Evolutionary conservation across 2,113 vertebrate species (phyloP), one percentile per base, ranked within the genome.

Genomic region (Salvelinus alpinus): DNA sequence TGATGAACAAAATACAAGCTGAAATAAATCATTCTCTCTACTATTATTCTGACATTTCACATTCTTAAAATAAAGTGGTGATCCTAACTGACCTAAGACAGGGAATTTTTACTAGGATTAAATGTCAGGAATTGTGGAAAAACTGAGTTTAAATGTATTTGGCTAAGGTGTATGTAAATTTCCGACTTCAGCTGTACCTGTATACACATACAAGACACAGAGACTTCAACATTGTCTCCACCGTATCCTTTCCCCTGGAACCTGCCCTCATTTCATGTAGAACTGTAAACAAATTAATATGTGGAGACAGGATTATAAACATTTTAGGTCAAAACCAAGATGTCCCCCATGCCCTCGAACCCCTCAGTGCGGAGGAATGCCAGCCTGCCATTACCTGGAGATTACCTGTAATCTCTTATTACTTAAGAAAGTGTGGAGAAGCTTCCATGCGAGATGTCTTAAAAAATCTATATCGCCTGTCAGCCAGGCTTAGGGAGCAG

Each of bases 371-470:
- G 57, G 78, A 73, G 72, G 86, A 91, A 89, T 86, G 88, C 85
- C 74, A 83, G 72, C 71, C 76, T 83, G 79, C 83, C 84, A 89
- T 90, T 82, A 89, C 83, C 51, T n/a, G 70, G 78, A 91, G 84
- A 90, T 93, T 92, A 91, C 76, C 57, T 34, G 71, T 91, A 92
- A 91, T 93, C 92, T 91, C 85, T 81, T 85, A 91, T 93, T 92
- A 91, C 89, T 92, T 91, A 91, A 84, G 83, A 83, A 80, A 78
- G 91, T 91, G 91, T 87, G 90, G 92, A 90, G 88, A 91, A 74
- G 82, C 87, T 89, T 89, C 85, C 85, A 88, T 87, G 83, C 67
- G 6, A 80, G 86, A 77, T 75, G 87, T 87, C 86, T 90, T 88
- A 87, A 89, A 87, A 91, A 91, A 91, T 92, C 88, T 79, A 90